Evolutionary conservation across 92 coral and sea anemone genomes (phyloP).

Genomic region (Umimayanthus chanpuru): DNA sequence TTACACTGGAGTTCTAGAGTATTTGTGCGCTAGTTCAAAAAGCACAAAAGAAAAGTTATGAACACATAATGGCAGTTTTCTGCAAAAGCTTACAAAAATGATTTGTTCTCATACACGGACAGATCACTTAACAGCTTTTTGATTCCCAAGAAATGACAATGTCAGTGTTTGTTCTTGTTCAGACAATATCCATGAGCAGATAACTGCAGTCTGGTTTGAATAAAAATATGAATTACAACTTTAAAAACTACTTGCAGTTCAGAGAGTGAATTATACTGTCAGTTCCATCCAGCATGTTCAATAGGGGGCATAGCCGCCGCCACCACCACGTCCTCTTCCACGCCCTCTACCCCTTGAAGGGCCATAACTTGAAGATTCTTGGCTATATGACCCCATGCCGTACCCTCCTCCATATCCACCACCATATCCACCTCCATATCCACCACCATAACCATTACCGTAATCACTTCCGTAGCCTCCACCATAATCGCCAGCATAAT

Average conservation of each 20-base stretch:
- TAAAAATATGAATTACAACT: slow-evolving; percentile 5
- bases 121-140: not conserved
- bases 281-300: not conserved
- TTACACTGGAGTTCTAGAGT: not conserved
- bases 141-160: not conserved
- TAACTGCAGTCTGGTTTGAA: not conserved
- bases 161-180: not conserved
- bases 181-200: not conserved
- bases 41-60: too few relatives aligned
- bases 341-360: slow-evolving; percentile 49
- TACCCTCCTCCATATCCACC: slow-evolving; percentile 26
- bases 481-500: not conserved
- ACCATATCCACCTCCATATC: slow-evolving; percentile 10
- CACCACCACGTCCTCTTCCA: slow-evolving; percentile 45
- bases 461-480: not conserved
- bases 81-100: not conserved
- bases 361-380: slow-evolving; percentile 56
- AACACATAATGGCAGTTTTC: too few relatives aligned
- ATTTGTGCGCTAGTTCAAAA: not conserved
- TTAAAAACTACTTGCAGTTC: slow-evolving; percentile 11
- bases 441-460: not conserved
- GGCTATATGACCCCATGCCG: slow-evolving; percentile 59
- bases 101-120: not conserved
- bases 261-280: not conserved
- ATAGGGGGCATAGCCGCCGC: slow-evolving; percentile 27